Base-by-base conservation (phyloP, 2,113 vertebrate genomes). In the Plotosus lineatus region DNA sequence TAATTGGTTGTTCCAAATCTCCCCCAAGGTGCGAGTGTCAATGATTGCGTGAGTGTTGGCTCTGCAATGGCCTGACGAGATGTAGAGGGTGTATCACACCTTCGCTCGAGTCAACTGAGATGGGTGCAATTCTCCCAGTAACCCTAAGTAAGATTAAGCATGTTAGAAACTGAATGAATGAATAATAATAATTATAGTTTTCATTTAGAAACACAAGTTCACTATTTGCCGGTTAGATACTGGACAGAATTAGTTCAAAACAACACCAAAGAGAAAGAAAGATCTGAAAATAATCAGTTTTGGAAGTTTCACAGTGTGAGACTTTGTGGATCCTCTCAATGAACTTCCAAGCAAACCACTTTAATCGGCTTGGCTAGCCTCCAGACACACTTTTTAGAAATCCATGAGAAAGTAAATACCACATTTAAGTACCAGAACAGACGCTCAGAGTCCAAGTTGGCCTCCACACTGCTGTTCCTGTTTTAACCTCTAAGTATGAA, bases 361-460 rank as follows among this genome's bases (percentile, higher is more conserved):
- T 48, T 71, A 71, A 71, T 31, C 68, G 1, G 42, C 26, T 71
- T 71, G 68, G 68, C 68, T 2, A 9, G 14, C 26, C 42, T 48
- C 68, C 68, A 71, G 68, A 48, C 44, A 71, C 44, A 48, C 44
- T 69, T 40, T 48, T 71, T 26, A 48, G n/a, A 71, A 71, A 71
- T 19, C 42, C 42, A 48, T 21, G 26, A 71, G 44, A 44, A 71
- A 5, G 44, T 19, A 71, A 48, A 31, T 48, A 71, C 68, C 3
- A 31, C 2, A 71, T 28, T 40, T 31, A 71, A 26, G 38, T 53
- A 60, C 71, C 78, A 19, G 74, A 91, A 82, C 91, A 92, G 91
- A 91, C 91, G 90, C 90, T 90, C 23, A 12, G 86, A 84, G 85
- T 78, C 80, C 73, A 83, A 86, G 85, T 58, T 86, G 86, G 51